These are phyloP conservation scores for Plagodis dolabraria DNA, from an alignment of 2,888 invertebrate species.

Conservation along the genomic window DNA sequence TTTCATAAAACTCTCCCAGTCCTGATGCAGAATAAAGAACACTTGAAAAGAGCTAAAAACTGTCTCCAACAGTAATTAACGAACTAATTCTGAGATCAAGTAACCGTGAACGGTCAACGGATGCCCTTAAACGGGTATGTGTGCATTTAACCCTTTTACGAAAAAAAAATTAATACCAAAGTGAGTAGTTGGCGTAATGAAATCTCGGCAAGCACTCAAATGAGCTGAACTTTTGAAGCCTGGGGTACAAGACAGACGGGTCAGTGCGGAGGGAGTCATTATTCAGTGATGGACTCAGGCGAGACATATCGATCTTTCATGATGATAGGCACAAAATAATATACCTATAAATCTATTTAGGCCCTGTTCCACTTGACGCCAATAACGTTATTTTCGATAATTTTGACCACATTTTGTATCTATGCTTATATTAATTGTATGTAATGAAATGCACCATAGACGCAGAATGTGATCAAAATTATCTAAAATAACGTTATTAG, in stretches of 20 bases:
- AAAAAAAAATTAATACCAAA: slow-evolving; percentile 69
- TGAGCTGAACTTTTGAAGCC: slow-evolving; percentile 84
- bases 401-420: too few relatives aligned
- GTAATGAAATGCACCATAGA: too few relatives aligned
- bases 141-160: slow-evolving; percentile 74
- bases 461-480: too few relatives aligned
- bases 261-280: slow-evolving; percentile 78
- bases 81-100: slow-evolving; percentile 75
- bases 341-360: too few relatives aligned
- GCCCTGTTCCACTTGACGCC: too few relatives aligned
- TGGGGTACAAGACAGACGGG: slow-evolving; percentile 81
- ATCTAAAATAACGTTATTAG: too few relatives aligned
- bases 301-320: slow-evolving; percentile 22
- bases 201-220: slow-evolving; percentile 83
- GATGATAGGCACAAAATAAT: slow-evolving; percentile 13
- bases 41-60: slow-evolving; percentile 58
- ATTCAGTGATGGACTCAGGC: slow-evolving; percentile 61
- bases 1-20: slow-evolving; percentile 28
- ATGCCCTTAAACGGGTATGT: slow-evolving; percentile 69
- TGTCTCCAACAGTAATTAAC: slow-evolving; percentile 76
- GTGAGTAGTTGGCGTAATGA: slow-evolving; percentile 82
- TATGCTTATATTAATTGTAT: too few relatives aligned
- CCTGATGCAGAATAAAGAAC: slow-evolving; percentile 31
- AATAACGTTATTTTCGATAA: too few relatives aligned
- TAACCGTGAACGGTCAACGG: slow-evolving; percentile 76